A percentile compares a stretch with the other conserved stretches of the same genome.
phyloP scores from a whole-genome alignment of 1,140 invertebrate genomes.

The Pinna nobilis region DNA sequence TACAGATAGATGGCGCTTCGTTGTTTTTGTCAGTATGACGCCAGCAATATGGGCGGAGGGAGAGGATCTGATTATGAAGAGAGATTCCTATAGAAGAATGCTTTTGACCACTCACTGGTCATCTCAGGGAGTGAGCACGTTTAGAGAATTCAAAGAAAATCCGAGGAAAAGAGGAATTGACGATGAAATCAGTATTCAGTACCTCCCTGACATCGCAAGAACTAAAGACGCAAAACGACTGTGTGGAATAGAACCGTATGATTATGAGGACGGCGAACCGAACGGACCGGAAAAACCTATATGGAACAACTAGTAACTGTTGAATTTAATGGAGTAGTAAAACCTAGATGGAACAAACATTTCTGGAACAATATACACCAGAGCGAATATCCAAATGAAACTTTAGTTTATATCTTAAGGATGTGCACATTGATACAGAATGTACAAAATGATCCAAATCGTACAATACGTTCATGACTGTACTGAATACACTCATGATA shows the following conservation, averaged over 20 bases:
- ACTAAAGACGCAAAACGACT: conserved; percentile 44
- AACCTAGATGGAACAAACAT: too few relatives aligned
- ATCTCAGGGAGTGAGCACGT: conserved; percentile 49
- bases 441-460: too few relatives aligned
- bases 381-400: too few relatives aligned
- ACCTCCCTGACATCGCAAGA: conserved; percentile 40
- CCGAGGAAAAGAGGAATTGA: conserved; percentile 19
- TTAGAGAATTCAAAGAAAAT: conserved; percentile 33
- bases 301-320: too few relatives aligned
- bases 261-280: conserved; percentile 48
- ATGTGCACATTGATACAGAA: too few relatives aligned
- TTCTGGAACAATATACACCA: too few relatives aligned
- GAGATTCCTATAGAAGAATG: conserved; percentile 51
- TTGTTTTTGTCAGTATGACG: conserved; percentile 64
- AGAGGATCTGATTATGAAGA: conserved; percentile 48
- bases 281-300: conserved; percentile 43
- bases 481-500: too few relatives aligned
- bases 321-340: too few relatives aligned
- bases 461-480: too few relatives aligned
- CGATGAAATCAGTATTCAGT: conserved; percentile 24
- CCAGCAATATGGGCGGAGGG: conserved; percentile 57
- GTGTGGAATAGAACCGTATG: conserved; percentile 43
- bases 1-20: conserved; percentile 61
- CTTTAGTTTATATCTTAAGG: too few relatives aligned
- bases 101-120: conserved; percentile 63